Conservation (phyloP, 2,888 invertebrate genomes). For the Stenoptilia bipunctidactyla region DNA sequence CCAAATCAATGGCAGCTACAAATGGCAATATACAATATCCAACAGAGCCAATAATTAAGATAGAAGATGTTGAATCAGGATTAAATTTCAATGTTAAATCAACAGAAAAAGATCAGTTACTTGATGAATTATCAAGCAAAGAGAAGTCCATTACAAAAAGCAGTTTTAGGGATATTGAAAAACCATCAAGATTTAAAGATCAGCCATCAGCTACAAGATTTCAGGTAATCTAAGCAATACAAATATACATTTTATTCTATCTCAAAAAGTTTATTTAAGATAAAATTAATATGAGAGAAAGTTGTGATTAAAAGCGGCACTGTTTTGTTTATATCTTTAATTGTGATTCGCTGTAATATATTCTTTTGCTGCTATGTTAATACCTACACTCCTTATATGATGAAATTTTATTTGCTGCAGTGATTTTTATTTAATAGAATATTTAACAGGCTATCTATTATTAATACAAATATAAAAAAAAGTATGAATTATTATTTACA, state of each 20-base stretch:
- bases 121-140: slow-evolving; percentile 23
- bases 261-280: too few relatives aligned
- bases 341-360: too few relatives aligned
- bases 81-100: slow-evolving; percentile 42
- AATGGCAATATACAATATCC: slow-evolving; percentile 62
- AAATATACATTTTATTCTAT: neutral
- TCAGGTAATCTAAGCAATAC: slow-evolving; percentile 46
- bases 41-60: slow-evolving; percentile 31
- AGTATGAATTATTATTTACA: too few relatives aligned
- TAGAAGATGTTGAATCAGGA: slow-evolving; percentile 47
- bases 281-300: too few relatives aligned
- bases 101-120: slow-evolving; percentile 38
- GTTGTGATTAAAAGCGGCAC: too few relatives aligned
- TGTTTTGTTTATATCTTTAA: too few relatives aligned
- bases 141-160: slow-evolving; percentile 63
- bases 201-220: slow-evolving; percentile 73
- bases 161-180: slow-evolving; percentile 74
- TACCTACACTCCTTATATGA: too few relatives aligned
- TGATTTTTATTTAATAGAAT: too few relatives aligned
- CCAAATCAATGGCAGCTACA: slow-evolving; percentile 66
- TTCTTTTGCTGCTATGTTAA: too few relatives aligned
- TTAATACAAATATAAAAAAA: too few relatives aligned
- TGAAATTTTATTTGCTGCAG: too few relatives aligned
- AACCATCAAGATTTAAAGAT: slow-evolving; percentile 73
- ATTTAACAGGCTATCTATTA: too few relatives aligned